A percentile compares a stretch with the other conserved stretches of the same genome.
These are phyloP conservation scores for Halocaridina rubra DNA, from an alignment of 2,888 invertebrate genomes.

Conservation along the genomic window DNA sequence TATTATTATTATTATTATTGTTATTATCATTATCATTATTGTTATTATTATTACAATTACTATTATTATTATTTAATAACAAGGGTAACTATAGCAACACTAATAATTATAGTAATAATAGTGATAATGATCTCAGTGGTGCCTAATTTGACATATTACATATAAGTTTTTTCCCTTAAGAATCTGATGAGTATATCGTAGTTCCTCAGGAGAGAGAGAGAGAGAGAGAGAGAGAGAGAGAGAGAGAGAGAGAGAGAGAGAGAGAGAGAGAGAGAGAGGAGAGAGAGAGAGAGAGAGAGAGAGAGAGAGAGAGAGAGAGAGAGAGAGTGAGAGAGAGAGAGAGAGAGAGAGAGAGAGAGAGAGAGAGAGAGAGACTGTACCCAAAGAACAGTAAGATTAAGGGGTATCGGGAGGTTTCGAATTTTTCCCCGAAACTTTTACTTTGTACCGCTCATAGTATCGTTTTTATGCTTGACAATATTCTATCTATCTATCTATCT, in stretches of 20 bases:
- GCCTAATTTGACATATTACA: not conserved
- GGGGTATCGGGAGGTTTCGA: not conserved
- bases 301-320: not conserved
- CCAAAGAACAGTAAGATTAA: not conserved
- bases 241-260: no score
- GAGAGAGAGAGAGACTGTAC: not conserved
- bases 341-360: not conserved
- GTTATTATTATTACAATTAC: no score
- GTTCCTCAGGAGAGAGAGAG: no score
- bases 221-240: no score
- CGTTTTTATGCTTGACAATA: not conserved
- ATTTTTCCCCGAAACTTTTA: not conserved
- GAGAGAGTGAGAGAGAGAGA: not conserved
- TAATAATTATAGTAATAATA: no score
- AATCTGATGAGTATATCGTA: no score
- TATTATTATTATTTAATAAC: no score
- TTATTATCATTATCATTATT: no score
- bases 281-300: not conserved
- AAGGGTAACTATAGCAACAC: no score
- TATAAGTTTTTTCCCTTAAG: not conserved
- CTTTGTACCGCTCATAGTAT: not conserved
- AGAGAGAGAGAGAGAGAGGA: not conserved
- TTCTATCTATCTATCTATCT: not conserved
- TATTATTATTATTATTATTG: no score
- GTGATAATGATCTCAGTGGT: not conserved